phyloP scores from a whole-genome alignment of 35 echinoderm and acorn worm genomes.

The Eucidaris tribuloides region DNA sequence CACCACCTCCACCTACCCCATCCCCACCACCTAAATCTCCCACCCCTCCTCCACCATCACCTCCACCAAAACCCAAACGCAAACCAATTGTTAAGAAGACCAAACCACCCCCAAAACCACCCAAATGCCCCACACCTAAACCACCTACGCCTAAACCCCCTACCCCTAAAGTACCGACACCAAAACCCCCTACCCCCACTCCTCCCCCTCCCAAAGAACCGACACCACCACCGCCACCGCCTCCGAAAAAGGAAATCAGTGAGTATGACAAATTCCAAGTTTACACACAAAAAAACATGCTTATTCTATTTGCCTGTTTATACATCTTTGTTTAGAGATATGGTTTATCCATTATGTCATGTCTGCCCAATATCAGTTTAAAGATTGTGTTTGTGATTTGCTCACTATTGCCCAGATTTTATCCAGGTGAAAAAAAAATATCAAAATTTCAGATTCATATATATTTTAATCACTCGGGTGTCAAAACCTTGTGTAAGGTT shows the following conservation, averaged over 20 bases:
- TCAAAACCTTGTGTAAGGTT: no score
- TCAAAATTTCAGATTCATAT: no score
- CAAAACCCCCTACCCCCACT: background rate
- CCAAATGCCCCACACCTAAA: background rate
- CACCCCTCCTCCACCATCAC: background rate
- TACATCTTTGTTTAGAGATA: no score
- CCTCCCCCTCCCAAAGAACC: background rate
- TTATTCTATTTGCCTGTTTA: no score
- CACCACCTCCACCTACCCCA: background rate
- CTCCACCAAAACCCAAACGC: background rate
- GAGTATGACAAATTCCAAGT: no score
- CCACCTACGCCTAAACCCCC: slow-evolving; percentile 11
- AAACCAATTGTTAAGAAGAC: slow-evolving; percentile 10
- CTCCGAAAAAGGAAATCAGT: background rate
- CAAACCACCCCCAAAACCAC: background rate
- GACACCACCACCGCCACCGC: background rate
- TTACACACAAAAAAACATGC: no score
- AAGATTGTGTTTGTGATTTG: no score
- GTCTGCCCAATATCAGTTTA: no score
- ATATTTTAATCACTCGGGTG: no score
- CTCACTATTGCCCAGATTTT: no score
- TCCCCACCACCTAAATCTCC: slow-evolving; percentile 1
- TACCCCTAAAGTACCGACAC: background rate
- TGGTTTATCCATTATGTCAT: no score
- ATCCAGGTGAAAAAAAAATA: no score